Conservation (phyloP, 2,888 invertebrate species). For the Neoitamus cyanurus region DNA sequence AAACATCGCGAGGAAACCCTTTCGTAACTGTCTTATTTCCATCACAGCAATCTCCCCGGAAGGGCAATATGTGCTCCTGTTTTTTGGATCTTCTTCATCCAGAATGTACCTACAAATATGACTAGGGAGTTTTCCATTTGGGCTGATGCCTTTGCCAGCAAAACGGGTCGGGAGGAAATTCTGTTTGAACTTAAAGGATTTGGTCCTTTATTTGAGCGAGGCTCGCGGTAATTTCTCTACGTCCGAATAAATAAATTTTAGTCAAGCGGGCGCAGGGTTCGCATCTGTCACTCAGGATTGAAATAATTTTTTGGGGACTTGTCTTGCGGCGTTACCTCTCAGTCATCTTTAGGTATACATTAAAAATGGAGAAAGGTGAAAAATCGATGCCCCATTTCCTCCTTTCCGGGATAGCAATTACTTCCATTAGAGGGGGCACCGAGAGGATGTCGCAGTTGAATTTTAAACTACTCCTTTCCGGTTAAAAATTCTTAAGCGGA, state of each 20-base stretch:
- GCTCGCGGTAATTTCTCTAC: background rate
- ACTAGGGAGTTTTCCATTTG: background rate
- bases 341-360: background rate
- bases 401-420: background rate
- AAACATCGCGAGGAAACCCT: background rate
- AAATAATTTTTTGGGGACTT: background rate
- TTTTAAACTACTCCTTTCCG: slow-evolving; percentile 1
- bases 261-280: background rate
- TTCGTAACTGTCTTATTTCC: background rate
- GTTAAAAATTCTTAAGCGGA: background rate
- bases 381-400: slow-evolving; percentile 4
- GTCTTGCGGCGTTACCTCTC: background rate
- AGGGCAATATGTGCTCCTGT: background rate
- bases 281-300: background rate
- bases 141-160: background rate
- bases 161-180: background rate
- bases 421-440: background rate
- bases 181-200: background rate
- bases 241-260: background rate
- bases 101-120: background rate
- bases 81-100: background rate
- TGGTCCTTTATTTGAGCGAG: background rate
- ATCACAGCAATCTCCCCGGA: background rate
- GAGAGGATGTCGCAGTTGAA: background rate
- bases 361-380: slow-evolving; percentile 1